These are phyloP conservation scores for Fukomys damarensis DNA, from an alignment of 2,113 vertebrate species.

Conservation along the genomic window DNA sequence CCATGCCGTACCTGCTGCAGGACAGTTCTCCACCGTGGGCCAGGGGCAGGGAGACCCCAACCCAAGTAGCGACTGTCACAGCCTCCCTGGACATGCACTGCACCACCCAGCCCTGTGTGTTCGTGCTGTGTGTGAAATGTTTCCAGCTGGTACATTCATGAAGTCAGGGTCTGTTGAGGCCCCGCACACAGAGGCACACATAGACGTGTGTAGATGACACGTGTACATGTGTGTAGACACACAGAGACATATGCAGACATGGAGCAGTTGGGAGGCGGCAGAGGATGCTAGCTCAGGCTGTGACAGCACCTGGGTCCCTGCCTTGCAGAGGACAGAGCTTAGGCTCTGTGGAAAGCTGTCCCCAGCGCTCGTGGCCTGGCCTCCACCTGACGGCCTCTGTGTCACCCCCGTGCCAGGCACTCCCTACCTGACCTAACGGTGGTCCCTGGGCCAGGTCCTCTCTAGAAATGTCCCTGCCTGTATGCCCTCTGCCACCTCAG, in stretches of 20 bases:
- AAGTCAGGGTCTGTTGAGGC: background rate
- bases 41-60: background rate
- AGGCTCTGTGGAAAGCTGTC: background rate
- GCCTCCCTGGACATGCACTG: fast-evolving
- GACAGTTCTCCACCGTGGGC: background rate
- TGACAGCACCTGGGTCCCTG: fast-evolving
- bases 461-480: background rate
- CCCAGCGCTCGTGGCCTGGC: no score
- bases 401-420: fast-evolving
- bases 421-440: background rate
- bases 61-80: background rate
- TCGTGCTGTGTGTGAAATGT: background rate
- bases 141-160: background rate
- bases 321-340: background rate
- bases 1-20: background rate
- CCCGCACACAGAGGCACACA: background rate
- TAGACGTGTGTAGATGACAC: background rate
- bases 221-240: no score
- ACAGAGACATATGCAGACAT: no score
- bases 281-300: background rate
- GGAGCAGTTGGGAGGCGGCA: no score
- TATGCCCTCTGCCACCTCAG: background rate
- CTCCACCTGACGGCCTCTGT: fast-evolving
- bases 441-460: background rate
- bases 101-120: fast-evolving